Evolutionary conservation across 2,888 invertebrate species (phyloP).

Genomic region (Pollenia amentaria): DNA sequence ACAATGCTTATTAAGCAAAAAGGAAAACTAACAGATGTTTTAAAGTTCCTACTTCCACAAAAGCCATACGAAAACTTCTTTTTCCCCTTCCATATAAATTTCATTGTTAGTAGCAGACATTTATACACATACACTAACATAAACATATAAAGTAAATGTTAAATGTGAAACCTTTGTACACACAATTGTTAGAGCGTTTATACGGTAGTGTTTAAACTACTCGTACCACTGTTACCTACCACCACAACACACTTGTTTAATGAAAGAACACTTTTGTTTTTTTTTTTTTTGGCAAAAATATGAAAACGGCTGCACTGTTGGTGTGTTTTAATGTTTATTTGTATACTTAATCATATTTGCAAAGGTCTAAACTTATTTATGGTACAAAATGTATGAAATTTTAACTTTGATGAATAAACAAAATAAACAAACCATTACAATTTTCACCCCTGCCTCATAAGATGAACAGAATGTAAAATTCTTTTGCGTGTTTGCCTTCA

Average conservation of each 20-base stretch:
- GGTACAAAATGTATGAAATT: conserved; percentile 58
- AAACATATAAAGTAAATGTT: conserved; percentile 43
- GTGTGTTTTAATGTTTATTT: conserved; percentile 55
- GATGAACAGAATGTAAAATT: conserved; percentile 17
- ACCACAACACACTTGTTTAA: conserved; percentile 42
- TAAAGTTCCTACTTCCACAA: conserved; percentile 39
- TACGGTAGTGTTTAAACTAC: conserved; percentile 30
- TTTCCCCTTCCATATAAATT: conserved; percentile 24
- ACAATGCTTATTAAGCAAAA: conserved; percentile 40
- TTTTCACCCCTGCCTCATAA: conserved; percentile 5
- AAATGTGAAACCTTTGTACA: conserved; percentile 47
- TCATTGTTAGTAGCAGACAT: conserved; percentile 2
- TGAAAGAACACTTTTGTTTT: conserved; percentile 22
- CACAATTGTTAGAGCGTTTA: background rate
- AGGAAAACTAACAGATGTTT: conserved; percentile 70
- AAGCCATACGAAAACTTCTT: conserved; percentile 11
- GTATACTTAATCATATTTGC: conserved; percentile 71
- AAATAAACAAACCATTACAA: conserved; percentile 28
- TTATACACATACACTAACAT: conserved; percentile 8
- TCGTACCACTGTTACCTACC: background rate
- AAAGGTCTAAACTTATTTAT: conserved; percentile 59
- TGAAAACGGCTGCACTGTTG: background rate
- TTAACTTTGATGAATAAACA: conserved; percentile 60
- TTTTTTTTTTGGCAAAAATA: conserved; percentile 19
- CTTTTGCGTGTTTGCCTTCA: conserved; percentile 3